Conservation (phyloP, 2,113 vertebrate genomes). For the Camelus dromedarius region DNA sequence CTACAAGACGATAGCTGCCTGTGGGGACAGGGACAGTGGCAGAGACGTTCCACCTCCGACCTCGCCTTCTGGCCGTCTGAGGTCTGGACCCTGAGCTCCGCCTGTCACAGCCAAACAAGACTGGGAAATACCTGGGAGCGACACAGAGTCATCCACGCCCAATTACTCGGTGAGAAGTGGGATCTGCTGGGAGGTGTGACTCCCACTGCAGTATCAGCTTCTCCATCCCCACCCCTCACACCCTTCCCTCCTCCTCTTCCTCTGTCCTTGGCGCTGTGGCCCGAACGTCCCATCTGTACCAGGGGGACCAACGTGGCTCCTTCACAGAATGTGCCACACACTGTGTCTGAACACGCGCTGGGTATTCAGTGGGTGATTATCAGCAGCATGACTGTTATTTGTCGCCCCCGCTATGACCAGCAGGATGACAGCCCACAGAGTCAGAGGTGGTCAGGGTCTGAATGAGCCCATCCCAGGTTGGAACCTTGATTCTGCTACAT, state of each 20-base stretch:
- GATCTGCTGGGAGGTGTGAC: neutral
- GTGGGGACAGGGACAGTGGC: slow-evolving; percentile 43
- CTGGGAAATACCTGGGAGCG: neutral
- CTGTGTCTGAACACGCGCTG: fast-evolving
- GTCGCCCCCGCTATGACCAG: fast-evolving
- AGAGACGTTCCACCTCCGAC: neutral
- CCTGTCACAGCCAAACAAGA: fast-evolving
- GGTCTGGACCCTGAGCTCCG: fast-evolving
- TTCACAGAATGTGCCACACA: fast-evolving
- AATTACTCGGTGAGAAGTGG: neutral
- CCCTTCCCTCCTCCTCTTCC: neutral
- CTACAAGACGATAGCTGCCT: slow-evolving; percentile 64
- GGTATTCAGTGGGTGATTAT: fast-evolving
- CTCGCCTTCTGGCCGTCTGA: neutral
- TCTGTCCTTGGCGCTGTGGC: fast-evolving
- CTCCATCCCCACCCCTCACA: neutral
- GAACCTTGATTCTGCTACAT: neutral
- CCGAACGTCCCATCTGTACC: neutral
- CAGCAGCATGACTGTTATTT: fast-evolving
- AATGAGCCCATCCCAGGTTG: neutral
- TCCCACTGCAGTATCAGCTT: neutral
- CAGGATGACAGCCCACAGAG: fast-evolving
- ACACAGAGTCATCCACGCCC: fast-evolving
- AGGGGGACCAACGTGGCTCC: neutral
- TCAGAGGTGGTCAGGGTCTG: no score